Conservation (phyloP, 1,140 invertebrate genomes). For the Drosophila aff. region DNA sequence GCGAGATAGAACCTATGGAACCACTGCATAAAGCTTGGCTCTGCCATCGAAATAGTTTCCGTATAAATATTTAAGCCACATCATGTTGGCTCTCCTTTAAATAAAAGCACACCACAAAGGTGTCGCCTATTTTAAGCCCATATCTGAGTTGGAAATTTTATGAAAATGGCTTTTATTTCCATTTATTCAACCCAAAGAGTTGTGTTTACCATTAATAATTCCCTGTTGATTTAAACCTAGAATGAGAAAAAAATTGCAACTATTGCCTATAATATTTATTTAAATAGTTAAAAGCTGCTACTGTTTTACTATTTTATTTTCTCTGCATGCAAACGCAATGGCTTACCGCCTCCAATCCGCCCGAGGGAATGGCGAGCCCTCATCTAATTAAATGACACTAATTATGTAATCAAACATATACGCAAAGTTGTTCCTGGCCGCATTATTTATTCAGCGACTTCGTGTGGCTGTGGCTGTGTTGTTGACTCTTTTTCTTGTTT, state of each 20-base stretch:
- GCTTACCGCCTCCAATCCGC: background rate
- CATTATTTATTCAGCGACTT: constrained; percentile 62
- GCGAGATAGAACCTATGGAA: background rate
- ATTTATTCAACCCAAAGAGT: background rate
- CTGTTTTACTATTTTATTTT: background rate
- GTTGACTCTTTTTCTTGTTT: constrained; percentile 28
- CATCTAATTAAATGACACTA: constrained; percentile 54
- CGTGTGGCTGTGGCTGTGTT: constrained; percentile 23
- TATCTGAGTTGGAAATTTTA: background rate
- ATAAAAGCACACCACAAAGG: background rate
- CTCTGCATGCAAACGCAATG: background rate
- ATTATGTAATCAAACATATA: constrained; percentile 77
- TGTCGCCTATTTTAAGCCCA: background rate
- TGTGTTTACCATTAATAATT: background rate
- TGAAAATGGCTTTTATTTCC: background rate
- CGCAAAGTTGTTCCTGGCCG: constrained; percentile 42
- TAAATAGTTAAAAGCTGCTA: background rate
- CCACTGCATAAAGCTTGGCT: background rate
- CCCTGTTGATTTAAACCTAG: background rate
- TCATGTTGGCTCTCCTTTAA: background rate
- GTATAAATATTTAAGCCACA: constrained; percentile 24
- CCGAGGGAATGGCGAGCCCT: constrained; percentile 11
- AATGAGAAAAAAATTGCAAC: background rate
- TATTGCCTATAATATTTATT: background rate
- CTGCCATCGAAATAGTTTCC: constrained; percentile 8